Base-by-base conservation (phyloP, 2,113 vertebrate species). In the Charina bottae region DNA sequence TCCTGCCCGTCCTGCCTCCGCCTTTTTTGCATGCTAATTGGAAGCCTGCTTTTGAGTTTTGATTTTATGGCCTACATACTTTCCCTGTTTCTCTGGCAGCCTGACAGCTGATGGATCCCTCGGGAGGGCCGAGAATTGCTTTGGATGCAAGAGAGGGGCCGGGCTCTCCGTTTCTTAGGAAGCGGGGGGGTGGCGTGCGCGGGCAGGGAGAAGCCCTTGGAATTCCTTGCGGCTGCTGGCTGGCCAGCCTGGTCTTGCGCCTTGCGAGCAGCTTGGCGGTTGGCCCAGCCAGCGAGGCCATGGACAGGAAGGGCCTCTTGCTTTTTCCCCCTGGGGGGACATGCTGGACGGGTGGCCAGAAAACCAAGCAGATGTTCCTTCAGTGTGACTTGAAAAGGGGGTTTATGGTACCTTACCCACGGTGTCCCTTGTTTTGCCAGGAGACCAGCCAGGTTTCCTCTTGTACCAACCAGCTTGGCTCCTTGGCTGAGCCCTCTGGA, bases 51-150 rank as follows among this genome's bases (percentile, higher is more conserved):
- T 97, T 95, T 97, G 94, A 96, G 97, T 96, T 97, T 42, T 97
- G 96, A 96, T 97, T 98, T 98, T 97, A 98, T 98, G 97, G 97
- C 97, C 97, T 98, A 97, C 97, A 97, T 98, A 97, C 97, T 97
- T 97, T 95, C 96, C 94, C 96, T 96, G 96, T 97, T 98, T 98
- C 96, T 97, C 97, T 96, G 96, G 97, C 97, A 97, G 95, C 94
- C 94, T 98, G 98, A 97, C 98, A 98, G 97, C 96, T 98, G 97
- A 98, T 98, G 96, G 96, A 93, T 97, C 97, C 97, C 97, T 96
- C 33, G 97, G 97, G 97, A 93, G 96, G 95, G 92, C 94, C 97
- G 93, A 95, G 96, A 96, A 97, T 96, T 94, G 97, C 95, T 98
- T 97, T 95, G 17, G 90, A 97, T 96, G 97, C 97, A 95, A 93